Base-by-base conservation (phyloP, 1,140 invertebrate species). In the Trissolcus basalis region DNA sequence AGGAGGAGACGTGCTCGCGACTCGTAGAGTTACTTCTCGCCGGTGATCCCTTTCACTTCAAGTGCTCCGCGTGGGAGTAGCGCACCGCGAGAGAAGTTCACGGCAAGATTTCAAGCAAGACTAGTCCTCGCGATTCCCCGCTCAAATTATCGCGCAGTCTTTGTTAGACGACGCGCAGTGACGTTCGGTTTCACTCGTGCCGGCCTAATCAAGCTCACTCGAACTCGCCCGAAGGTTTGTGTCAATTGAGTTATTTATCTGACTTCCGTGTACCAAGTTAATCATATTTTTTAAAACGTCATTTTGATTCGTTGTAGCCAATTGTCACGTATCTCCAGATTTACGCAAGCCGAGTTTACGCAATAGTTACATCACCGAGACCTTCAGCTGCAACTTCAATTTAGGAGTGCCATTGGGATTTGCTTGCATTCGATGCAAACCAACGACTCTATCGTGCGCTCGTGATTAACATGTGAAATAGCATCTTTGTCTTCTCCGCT, bases 11-110 rank as follows among this genome's bases (percentile, higher is more conserved):
- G 19, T 27, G 19, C 6, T 27, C 19, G 19, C 6, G 19, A 27
- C 19, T 27, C 6, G 19, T 27, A 6, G 19, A 27, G 19, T 27
- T 27, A 3, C 2, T 27, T 27, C 58, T 74, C 59, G 64, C 45
- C 61, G 55, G 80, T 81, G 80, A 77, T 84, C 80, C 83, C 82
- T 84, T 85, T 84, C 82, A 83, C 82, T 82, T 70, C 47, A 60
- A 78, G 80, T 65, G 64, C 65, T 32, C 65, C 78, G 82, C 78
- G 82, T 85, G 83, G 83, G 83, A 84, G 83, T 78, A 78, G 81
- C 53, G 54, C 53, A 72, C 77, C 51, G 71, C 60, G 63, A 67
- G 65, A 77, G 73, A 68, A 81, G 80, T 81, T 81, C 75, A 60
- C 81, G 78, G 80, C 51, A 54, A 61, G 63, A 82, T 78, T 82